phyloP scores from a whole-genome alignment of 2,113 vertebrate species.

The Clupea harengus region DNA sequence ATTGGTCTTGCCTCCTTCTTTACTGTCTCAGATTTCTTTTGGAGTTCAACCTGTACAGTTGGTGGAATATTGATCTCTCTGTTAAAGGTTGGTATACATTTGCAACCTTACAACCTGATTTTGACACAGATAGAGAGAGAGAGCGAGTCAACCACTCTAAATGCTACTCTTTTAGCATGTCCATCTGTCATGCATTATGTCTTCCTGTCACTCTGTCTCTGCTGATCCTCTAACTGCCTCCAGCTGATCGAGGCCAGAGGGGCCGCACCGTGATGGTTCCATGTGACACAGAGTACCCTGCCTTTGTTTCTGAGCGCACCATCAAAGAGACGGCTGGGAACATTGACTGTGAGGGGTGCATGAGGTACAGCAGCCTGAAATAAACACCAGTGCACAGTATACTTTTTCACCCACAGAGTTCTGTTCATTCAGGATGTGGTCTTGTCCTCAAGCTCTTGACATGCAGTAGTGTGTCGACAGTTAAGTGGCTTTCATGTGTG shows the following conservation, averaged over 20 bases:
- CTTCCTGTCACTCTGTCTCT: no score
- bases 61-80: constrained; percentile 89
- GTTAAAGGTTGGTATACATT: constrained; percentile 81
- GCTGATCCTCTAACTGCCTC: background rate
- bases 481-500: no score
- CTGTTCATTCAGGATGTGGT: background rate
- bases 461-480: background rate
- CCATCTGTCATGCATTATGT: no score
- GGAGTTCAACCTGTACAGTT: constrained; percentile 97
- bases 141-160: no score
- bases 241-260: constrained; percentile 80
- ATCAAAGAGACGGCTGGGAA: constrained; percentile 96
- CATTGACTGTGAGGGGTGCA: constrained; percentile 88
- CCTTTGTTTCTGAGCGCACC: constrained; percentile 95
- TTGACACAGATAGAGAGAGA: no score
- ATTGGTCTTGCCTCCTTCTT: background rate
- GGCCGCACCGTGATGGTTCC: constrained; percentile 90
- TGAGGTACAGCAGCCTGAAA: constrained; percentile 76
- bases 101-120: no score
- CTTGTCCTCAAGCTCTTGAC: background rate
- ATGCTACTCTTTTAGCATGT: no score
- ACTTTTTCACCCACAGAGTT: background rate
- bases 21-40: constrained; percentile 83
- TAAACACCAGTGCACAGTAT: background rate
- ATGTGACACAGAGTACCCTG: constrained; percentile 96